Evolutionary conservation across 2,888 invertebrate genomes (phyloP).

Genomic region (Spatulosminthurus flaviceps): DNA sequence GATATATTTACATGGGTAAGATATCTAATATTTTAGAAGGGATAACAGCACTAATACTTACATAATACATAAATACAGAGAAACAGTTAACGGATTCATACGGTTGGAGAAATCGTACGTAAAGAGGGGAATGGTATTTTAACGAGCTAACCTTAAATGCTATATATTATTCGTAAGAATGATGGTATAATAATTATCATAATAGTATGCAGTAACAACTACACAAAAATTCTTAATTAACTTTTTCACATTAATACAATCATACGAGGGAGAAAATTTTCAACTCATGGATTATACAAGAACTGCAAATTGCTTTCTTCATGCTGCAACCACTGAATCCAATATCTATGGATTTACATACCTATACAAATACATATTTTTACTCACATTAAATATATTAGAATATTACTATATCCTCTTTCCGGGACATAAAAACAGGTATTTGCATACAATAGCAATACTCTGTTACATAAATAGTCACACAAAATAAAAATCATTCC

Average conservation of each 20-base stretch:
- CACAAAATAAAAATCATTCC: too few species aligned
- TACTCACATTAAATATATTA: too few species aligned
- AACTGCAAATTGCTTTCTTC: constrained; percentile 14
- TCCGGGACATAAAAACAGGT: too few species aligned
- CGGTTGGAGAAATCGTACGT: background rate
- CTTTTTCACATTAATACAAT: background rate
- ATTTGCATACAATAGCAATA: too few species aligned
- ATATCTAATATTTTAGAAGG: background rate
- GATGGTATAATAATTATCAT: too few species aligned
- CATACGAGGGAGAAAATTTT: background rate
- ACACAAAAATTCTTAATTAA: too few species aligned
- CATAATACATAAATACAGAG: background rate
- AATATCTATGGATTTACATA: too few species aligned
- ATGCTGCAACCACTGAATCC: background rate
- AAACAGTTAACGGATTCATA: background rate
- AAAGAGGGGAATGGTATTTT: background rate
- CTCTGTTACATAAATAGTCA: too few species aligned
- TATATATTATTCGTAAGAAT: too few species aligned
- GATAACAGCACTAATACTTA: background rate
- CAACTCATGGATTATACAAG: background rate
- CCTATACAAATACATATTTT: too few species aligned
- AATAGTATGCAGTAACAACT: too few species aligned
- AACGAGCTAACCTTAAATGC: too few species aligned
- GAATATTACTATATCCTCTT: background rate
- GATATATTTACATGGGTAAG: background rate